Evolutionary conservation across 1,140 invertebrate species (phyloP), one percentile per base, ranked within the genome.

Genomic region (Drosophila neocordata): DNA sequence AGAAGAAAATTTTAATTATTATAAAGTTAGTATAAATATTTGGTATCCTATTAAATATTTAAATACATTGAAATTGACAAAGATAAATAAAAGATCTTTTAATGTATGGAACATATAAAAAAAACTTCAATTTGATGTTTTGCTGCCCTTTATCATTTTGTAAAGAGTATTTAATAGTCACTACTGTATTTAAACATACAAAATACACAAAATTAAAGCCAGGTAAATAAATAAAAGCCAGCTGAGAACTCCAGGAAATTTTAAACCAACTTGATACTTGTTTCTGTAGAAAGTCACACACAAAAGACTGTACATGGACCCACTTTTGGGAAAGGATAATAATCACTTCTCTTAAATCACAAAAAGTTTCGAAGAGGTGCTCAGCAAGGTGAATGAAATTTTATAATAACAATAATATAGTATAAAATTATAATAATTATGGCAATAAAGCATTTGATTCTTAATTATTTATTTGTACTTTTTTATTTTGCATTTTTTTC

Each of bases 401-500:
- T 53, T 31, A 34, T 7, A 35, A 20, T 20, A 48, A 20, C 34
- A 48, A 48, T 11, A 11, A 48, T 18, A 38, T 60, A 74, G 56
- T 44, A 75, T 69, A 53, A 57, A 72, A 72, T 77, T 74, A 52
- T 38, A 73, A 64, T 71, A 81, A 85, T 85, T 79, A 80, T 60
- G 24, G 15, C 57, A 61, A 71, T 74, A 74, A 71, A 85, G 65
- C 44, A 65, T 71, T 77, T 70, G 66, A 80, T 77, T 74, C 60
- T 65, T 57, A 73, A 79, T 52, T 64, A 53, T 48, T 11, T 48
- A 69, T 73, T 27, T 51, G 51, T 65, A 24, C 4, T 24, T 2
- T 37, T 6, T 70, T 12, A 52, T 27, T 53, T 76, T 34, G 27
- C 62, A 61, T 62, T 38, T 75, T 38, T 75, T 75, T 75, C 79